phyloP scores from a whole-genome alignment of 2,888 invertebrate genomes.

The Ctena decussata region DNA sequence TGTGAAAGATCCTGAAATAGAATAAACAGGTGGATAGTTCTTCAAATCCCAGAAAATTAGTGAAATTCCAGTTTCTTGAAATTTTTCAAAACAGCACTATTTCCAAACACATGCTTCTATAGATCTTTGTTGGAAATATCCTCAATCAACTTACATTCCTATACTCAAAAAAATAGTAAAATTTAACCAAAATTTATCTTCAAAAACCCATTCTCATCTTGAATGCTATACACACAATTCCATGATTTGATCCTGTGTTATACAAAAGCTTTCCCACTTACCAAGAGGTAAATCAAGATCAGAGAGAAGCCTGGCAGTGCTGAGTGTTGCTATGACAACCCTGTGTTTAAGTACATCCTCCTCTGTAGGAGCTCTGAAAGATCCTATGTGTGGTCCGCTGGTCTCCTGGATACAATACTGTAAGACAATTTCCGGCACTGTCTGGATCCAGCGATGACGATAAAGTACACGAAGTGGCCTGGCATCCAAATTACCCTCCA shows the following conservation, averaged over 20 bases:
- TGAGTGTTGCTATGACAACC: constrained; percentile 93
- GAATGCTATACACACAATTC: no score
- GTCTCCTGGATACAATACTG: constrained; percentile 92
- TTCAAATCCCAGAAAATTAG: no score
- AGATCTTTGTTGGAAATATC: no score
- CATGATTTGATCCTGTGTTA: no score
- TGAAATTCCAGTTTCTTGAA: no score
- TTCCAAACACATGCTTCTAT: no score
- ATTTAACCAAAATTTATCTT: no score
- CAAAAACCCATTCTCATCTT: no score
- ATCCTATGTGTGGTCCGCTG: constrained; percentile 69
- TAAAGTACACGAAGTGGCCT: constrained; percentile 93
- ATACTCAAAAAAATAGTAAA: no score
- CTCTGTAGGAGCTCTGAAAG: constrained; percentile 90
- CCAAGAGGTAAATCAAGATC: constrained; percentile 91
- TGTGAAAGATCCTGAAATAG: constrained; percentile 90
- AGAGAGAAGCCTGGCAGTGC: constrained; percentile 92
- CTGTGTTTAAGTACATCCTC: constrained; percentile 92
- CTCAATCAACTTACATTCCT: no score
- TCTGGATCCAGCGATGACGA: constrained; percentile 92
- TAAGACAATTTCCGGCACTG: constrained; percentile 91
- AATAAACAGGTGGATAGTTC: no score
- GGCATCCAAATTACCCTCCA: constrained; percentile 90
- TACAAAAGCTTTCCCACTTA: constrained; percentile 57
- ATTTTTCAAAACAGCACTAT: no score